Evolutionary conservation across 2,113 vertebrate genomes (phyloP), one percentile per base, ranked within the genome.

Genomic region (Anguilla rostrata): DNA sequence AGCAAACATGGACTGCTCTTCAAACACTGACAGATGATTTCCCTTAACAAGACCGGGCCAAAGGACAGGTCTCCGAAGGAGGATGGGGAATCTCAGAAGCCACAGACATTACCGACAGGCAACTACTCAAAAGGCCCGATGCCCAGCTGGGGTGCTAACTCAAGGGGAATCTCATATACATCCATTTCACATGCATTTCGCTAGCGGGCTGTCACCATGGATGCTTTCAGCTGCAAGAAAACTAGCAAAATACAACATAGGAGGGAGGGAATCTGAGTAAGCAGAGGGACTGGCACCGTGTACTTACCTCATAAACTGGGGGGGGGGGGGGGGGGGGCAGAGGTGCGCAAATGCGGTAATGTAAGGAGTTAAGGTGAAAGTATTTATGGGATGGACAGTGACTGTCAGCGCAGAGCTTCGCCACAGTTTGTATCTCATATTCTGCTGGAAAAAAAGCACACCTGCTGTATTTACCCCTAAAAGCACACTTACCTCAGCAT

Each of bases 401-500:
- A 34, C n/a, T 34, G 71, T 12, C 12, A 34, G 71, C 7, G 8
- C n/a, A 34, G 71, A 75, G 75, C 41, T n/a, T 18, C 53, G n/a
- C 11, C 29, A 79, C 57, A 53, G 78, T 63, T 2, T 29, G 1
- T 75, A 12, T 5, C 53, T 60, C 34, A 34, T 34, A 34, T 34
- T 56, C 84, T 60, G 66, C 86, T 81, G 78, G 43, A 81, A 18
- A 78, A 79, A 56, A 60, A 79, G 71, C 80, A 86, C 71, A 87
- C 85, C 3, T 63, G 39, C 22, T 88, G 43, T 78, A 8, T 71
- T 71, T 14, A 66, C 43, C 80, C 78, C 79, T 0, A 39, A 81
- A 29, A 66, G 53, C 79, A 78, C 88, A 91, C 89, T 91, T 91
- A 91, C 90, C 90, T 86, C 87, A 82, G 80, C 43, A 56, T 39